Evolutionary conservation across 2,888 invertebrate genomes (phyloP).

Genomic region (Onthophagus sagittarius): DNA sequence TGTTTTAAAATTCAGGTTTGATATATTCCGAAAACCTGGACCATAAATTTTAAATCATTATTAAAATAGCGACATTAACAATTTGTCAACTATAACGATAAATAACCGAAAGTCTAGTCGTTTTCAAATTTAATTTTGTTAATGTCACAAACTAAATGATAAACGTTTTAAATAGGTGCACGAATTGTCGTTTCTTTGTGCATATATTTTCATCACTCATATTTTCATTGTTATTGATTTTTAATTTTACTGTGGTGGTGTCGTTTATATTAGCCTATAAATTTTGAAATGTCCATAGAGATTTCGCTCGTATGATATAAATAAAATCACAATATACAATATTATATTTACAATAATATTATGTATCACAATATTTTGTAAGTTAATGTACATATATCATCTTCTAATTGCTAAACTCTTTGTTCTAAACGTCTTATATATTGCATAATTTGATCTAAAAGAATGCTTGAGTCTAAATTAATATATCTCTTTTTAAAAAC

Average conservation of each 20-base stretch:
- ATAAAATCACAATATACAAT: too few relatives aligned
- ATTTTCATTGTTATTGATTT: not conserved
- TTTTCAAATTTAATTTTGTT: not conserved
- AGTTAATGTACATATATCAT: constrained; percentile 65
- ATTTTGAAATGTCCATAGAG: not conserved
- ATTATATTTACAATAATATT: too few relatives aligned
- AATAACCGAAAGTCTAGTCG: not conserved
- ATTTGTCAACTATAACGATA: not conserved
- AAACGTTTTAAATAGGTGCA: not conserved
- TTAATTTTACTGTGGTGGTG: not conserved
- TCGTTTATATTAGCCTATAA: not conserved
- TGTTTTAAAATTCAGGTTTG: not conserved
- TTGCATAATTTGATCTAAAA: constrained; percentile 78
- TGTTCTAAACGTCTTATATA: constrained; percentile 89
- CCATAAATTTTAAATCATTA: not conserved
- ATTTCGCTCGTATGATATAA: not conserved
- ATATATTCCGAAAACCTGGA: not conserved
- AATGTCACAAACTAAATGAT: not conserved
- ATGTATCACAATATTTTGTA: too few relatives aligned
- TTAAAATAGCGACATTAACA: not conserved
- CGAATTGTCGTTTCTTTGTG: not conserved
- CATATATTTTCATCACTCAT: not conserved
- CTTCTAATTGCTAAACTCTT: constrained; percentile 78
- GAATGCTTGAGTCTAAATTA: not conserved
- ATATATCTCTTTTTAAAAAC: too few relatives aligned